A percentile compares a stretch with the other conserved stretches of the same genome.
Conservation (phyloP, 1,140 invertebrate genomes). For the Drosophila tani region DNA sequence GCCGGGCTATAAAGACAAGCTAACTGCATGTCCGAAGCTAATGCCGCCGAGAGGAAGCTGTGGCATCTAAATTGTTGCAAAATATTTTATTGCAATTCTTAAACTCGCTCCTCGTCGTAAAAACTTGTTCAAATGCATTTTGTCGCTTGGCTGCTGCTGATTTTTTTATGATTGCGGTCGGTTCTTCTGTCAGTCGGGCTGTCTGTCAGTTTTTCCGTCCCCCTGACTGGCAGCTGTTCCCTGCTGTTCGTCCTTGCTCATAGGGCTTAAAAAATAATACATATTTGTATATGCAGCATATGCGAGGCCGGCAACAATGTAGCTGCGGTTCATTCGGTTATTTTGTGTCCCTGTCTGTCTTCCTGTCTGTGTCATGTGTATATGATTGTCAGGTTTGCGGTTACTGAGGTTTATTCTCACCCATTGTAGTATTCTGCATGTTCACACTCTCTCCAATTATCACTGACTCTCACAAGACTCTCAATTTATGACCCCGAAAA, state of each 20-base stretch:
- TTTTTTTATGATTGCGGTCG: constrained; percentile 72
- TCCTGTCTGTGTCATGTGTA: constrained; percentile 40
- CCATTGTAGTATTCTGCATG: constrained; percentile 29
- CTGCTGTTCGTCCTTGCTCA: constrained; percentile 25
- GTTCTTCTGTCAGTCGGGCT: constrained; percentile 10
- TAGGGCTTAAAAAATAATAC: constrained; percentile 9
- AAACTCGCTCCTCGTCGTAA: constrained; percentile 53
- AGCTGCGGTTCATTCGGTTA: constrained; percentile 43
- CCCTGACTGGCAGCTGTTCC: constrained; percentile 54
- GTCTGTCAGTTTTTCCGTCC: constrained; percentile 7
- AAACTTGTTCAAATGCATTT: constrained; percentile 76
- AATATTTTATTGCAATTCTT: constrained; percentile 77
- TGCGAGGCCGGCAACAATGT: constrained; percentile 52
- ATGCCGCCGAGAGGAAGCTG: constrained; percentile 43
- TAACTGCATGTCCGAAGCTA: constrained; percentile 65
- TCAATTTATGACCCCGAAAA: constrained; percentile 11
- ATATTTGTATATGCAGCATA: constrained; percentile 14
- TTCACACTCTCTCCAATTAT: constrained; percentile 41
- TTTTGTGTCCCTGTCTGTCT: constrained; percentile 8
- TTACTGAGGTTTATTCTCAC: constrained; percentile 36
- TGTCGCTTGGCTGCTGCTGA: constrained; percentile 72
- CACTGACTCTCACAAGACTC: constrained; percentile 11
- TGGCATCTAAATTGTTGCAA: constrained; percentile 79
- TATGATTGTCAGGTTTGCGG: constrained; percentile 77
- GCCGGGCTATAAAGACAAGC: constrained; percentile 57